Evolutionary conservation across 1,140 invertebrate genomes (phyloP), one percentile per base, ranked within the genome.

Genomic region (Triops cancriformis): DNA sequence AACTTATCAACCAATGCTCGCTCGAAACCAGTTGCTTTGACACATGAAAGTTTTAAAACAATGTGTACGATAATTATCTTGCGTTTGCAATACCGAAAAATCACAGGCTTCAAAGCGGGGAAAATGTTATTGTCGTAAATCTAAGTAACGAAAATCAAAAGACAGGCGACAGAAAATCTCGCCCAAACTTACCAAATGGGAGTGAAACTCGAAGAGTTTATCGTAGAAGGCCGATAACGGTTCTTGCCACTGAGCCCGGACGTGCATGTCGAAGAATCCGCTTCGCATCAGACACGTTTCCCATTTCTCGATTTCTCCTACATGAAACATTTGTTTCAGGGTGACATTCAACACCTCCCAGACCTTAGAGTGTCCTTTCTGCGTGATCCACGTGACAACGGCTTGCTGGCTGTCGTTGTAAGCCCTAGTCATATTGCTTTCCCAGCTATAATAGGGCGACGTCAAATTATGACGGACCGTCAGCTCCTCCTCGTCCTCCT

Each of bases 311-410:
- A 64, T 64, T 64, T 64, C 51, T 64, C 51, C 51, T 5, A 23
- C 51, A 64, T 64, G 51, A 64, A 64, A 64, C 6, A 64, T 64
- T 64, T 64, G 51, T 14, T 64, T 64, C 18, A 64, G 51, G 51
- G 51, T 64, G 18, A 64, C 51, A 64, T 64, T 64, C 51, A 64
- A 64, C 51, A 64, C 51, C 51, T 64, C 51, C 51, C 51, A 64
- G n/a, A 64, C 51, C 23, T 18, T 18, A 18, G 51, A 64, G 14
- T 64, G 14, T 23, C 51, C 51, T 64, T 23, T 64, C 51, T 64
- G 51, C n/a, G 51, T 64, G n/a, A 64, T 64, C 51, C 51, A 64
- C 18, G 51, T 64, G 51, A 64, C 51, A 64, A 64, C 18, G 18
- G 51, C 51, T 23, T 64, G 51, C 23, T 64, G 51, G 23, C 7